A percentile compares a stretch with the other conserved stretches of the same genome.
Conservation (phyloP, 2,797 vertebrate genomes). For the Clarias laeviceps region DNA sequence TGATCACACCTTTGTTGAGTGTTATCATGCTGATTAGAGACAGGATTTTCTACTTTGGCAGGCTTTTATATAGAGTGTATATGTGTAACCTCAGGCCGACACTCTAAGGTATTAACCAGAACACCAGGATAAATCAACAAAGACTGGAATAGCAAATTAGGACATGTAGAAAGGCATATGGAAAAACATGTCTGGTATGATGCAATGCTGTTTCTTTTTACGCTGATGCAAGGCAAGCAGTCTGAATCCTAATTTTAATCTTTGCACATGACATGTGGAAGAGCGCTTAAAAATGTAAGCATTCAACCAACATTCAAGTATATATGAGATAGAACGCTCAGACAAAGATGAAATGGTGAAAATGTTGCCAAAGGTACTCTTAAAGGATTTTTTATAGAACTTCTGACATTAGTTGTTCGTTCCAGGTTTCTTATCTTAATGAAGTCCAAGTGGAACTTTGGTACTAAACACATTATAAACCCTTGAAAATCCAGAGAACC, state of each 20-base stretch:
- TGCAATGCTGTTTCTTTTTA: neutral
- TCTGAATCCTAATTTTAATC: neutral
- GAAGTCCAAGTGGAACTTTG: neutral
- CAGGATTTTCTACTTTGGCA: neutral
- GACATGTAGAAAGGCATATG: neutral
- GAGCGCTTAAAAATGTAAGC: neutral
- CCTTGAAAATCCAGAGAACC: neutral
- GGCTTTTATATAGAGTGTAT: neutral
- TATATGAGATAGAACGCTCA: neutral
- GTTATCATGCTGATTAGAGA: neutral
- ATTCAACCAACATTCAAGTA: neutral
- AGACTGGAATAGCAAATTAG: neutral
- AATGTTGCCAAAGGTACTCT: neutral
- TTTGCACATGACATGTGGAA: neutral
- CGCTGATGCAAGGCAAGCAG: neutral
- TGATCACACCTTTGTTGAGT: slow-evolving; percentile 3
- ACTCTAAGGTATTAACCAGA: neutral
- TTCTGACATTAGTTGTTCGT: neutral
- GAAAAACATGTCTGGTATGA: neutral
- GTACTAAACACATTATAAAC: neutral
- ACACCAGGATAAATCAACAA: neutral
- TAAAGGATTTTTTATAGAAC: neutral
- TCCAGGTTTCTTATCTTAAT: neutral
- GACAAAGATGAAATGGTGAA: neutral
- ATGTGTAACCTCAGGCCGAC: neutral